Evolutionary conservation across 2,113 vertebrate species (phyloP), one percentile per base, ranked within the genome.

Genomic region (Falcunculus frontatus): DNA sequence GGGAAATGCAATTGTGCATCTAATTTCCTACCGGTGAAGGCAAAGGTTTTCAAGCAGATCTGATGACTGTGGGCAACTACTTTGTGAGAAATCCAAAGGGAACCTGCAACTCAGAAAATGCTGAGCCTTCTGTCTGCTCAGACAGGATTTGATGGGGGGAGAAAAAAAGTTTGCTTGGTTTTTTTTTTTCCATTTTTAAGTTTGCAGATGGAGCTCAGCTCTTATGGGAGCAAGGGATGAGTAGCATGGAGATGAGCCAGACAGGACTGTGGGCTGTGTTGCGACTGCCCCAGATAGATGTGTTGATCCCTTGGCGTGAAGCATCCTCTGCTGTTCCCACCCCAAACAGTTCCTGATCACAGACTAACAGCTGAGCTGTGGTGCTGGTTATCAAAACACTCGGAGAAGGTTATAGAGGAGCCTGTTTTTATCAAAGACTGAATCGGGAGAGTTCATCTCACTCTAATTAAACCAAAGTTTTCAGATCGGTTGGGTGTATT

Each of bases 201-300:
- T 59, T 95, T 95, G 83, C 94, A 97, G 95, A 96, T 92, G 93
- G 86, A 95, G 39, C 60, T 84, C 35, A 59, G 69, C 47, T 78
- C 60, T 89, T 93, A 35, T 2, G 60, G 91, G 76, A 92, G 42
- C 68, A 63, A 59, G 42, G 62, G 27, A 77, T 90, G 83, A 89
- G 76, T 81, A 90, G 80, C 4, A 2, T 75, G 83, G 68, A 33
- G 91, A 77, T 29, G 86, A 97, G 91, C 68, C 95, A 97, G 96
- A 90, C 80, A 72, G 95, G 76, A 26, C 95, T 68, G 94, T 95
- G 94, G 95, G 96, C 52, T 95, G 83, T 95, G 94, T 90, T 97
- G 94, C 56, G 76, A 93, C 95, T 95, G 93, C 76, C 91, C 94
- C 94, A 96, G 91, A 96, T 96, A 96, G 80, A 97, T 84, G 94